Evolutionary conservation across 2,888 invertebrate species (phyloP), one percentile per base, ranked within the genome.

Genomic region (Polymixis flavicincta): DNA sequence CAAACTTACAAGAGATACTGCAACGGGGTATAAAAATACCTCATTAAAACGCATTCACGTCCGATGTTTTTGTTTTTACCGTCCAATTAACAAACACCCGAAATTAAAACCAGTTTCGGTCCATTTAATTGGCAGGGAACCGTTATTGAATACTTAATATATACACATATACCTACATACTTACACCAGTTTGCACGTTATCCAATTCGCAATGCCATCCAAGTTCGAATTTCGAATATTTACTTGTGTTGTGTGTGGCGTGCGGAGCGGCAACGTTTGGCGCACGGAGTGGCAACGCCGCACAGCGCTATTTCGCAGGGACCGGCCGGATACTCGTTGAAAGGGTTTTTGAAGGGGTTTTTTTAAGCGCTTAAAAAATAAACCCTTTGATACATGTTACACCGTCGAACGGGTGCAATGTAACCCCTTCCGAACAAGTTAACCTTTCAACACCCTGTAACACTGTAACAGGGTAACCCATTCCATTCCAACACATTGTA

Each of bases 141-240:
- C 92, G 93, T 93, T 93, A 93, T 82, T 82, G 82, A 82, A 83
- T 84, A 84, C 77, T 76, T 81, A 82, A 50, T 71, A 71, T 61
- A 73, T 50, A 73, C 54, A 79, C 59, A 68, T 84, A 54, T 71
- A 76, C 59, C 28, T 52, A 65, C 63, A 61, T 77, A 74, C 78
- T 32, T 87, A 86, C 72, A 90, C 88, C 89, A 68, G 75, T 87
- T 86, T 88, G 87, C 83, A 89, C 88, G 89, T 89, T 91, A 90
- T 89, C 89, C 89, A 89, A 90, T 91, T 92, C 89, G 92, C 92
- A 92, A 92, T 92, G 90, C 90, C 91, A 92, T 93, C 92, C 93
- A 92, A 92, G 91, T 91, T 91, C 89, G 92, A 92, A 92, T 89
- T 92, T 90, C 89, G 91, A 91, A 90, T 93, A 90, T 92, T 91